A percentile compares a stretch with the other conserved stretches of the same genome.
phyloP scores from a whole-genome alignment of 92 coral and sea anemone species.

The Chrysogorgia sp. region DNA sequence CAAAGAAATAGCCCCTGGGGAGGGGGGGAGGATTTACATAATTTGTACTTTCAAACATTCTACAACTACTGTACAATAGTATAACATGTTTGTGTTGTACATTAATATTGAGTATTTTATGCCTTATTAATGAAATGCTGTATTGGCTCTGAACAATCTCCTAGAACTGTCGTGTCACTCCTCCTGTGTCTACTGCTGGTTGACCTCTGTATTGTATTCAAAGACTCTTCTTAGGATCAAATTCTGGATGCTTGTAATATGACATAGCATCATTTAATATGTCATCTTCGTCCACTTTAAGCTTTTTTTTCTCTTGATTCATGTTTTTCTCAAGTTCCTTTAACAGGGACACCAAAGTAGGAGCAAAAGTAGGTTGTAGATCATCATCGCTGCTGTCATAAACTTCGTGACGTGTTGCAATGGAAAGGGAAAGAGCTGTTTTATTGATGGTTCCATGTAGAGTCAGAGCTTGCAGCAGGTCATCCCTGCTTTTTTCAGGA shows the following conservation, averaged over 20 bases:
- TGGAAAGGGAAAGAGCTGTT: slow-evolving; percentile 46
- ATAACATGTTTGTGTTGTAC: not conserved
- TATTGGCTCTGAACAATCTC: slow-evolving; percentile 61
- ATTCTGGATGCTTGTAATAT: not conserved
- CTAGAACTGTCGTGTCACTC: slow-evolving; percentile 67
- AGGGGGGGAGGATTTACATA: too few relatives aligned
- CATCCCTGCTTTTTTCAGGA: slow-evolving; percentile 50
- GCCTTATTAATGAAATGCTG: slow-evolving; percentile 9
- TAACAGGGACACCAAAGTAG: slow-evolving; percentile 6
- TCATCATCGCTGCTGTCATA: not conserved
- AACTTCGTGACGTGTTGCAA: not conserved
- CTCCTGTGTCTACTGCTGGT: slow-evolving; percentile 68
- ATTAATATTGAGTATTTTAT: not conserved
- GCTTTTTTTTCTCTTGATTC: slow-evolving; percentile 8
- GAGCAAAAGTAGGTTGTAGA: not conserved
- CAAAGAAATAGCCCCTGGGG: too few relatives aligned
- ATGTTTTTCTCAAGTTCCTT: slow-evolving; percentile 29
- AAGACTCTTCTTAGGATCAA: slow-evolving; percentile 53
- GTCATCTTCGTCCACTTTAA: not conserved
- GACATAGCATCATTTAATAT: not conserved
- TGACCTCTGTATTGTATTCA: slow-evolving; percentile 56
- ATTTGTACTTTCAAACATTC: too few relatives aligned
- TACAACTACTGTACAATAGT: too few relatives aligned
- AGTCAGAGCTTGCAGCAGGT: slow-evolving; percentile 40
- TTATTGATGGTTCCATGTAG: slow-evolving; percentile 33